Base-by-base conservation (phyloP, 1,140 invertebrate genomes). In the Vollenhovia emeryi region DNA sequence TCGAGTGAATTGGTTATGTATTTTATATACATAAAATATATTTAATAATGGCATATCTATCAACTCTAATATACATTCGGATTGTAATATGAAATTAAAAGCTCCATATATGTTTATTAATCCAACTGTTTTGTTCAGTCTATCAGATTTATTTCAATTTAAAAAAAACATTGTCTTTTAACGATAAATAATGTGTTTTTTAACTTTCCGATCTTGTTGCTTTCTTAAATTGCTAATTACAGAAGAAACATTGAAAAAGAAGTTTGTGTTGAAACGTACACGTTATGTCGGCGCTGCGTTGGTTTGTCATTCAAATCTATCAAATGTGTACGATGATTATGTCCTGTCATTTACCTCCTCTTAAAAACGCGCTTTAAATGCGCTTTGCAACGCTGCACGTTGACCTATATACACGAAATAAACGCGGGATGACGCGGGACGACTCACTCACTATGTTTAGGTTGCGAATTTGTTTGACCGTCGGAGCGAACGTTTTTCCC, bases 391-490 rank as follows among this genome's bases (percentile, higher is more conserved):
- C 13, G 2, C 13, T 48, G 15, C 21, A 69, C 3, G 24, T 45
- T 45, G 66, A 69, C 40, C 43, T 74, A 43, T 43, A 43, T 59
- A 74, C 52, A 48, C 9, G 24, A 75, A 36, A 75, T 59, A 43
- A 75, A 75, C 24, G 30, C 11, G 36, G 15, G 9, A 33, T n/a
- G 36, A 60, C 9, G 24, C 5, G 36, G 18, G 18, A 75, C 21
- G 33, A 74, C 6, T 40, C 50, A 9, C n/a, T 57, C 50, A 57
- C n/a, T 55, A 21, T 45, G 15, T 43, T 40, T 60, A 30, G 50
- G 8, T 55, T 52, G 71, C 40, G 40, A 76, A 76, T 76, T 76
- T 60, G 73, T 76, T 76, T 76, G 55, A 40, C 9, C 18, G 36
- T 75, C 9, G 4, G 8, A 36, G 52, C 52, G 18, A n/a, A 43